Evolutionary conservation across 2,113 vertebrate genomes (phyloP).

Genomic region (Chlamydotis undulata): DNA sequence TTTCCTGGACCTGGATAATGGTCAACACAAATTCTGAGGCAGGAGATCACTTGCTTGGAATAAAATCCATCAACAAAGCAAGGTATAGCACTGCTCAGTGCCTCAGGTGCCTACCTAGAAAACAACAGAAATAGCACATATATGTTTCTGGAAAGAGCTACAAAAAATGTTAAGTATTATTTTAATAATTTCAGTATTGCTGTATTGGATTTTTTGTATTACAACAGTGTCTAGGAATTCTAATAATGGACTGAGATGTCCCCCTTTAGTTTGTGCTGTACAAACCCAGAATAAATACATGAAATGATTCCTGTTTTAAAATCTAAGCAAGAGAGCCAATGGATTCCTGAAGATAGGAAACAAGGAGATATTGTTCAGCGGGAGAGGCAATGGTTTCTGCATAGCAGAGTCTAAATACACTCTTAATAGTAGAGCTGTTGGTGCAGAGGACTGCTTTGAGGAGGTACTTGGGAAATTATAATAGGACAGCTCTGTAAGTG

Average conservation of each 20-base stretch:
- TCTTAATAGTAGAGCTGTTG: not conserved
- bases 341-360: not conserved
- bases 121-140: not conserved
- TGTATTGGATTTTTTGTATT: not conserved
- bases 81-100: not conserved
- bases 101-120: not conserved
- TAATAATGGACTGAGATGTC: not conserved
- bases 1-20: not conserved
- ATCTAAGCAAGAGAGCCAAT: not conserved
- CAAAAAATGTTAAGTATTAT: not conserved
- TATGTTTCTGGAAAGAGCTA: not conserved
- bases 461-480: not conserved
- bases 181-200: not conserved
- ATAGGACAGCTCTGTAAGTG: not conserved
- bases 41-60: not conserved
- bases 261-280: not conserved
- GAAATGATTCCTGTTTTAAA: not conserved
- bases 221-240: not conserved
- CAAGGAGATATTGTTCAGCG: not conserved
- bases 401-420: not conserved
- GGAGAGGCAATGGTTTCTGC: not conserved
- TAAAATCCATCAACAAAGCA: not conserved
- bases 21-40: not conserved
- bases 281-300: not conserved
- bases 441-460: not conserved